Base-by-base conservation (phyloP, 2,888 invertebrate species). In the Nephrotoma flavescens region DNA sequence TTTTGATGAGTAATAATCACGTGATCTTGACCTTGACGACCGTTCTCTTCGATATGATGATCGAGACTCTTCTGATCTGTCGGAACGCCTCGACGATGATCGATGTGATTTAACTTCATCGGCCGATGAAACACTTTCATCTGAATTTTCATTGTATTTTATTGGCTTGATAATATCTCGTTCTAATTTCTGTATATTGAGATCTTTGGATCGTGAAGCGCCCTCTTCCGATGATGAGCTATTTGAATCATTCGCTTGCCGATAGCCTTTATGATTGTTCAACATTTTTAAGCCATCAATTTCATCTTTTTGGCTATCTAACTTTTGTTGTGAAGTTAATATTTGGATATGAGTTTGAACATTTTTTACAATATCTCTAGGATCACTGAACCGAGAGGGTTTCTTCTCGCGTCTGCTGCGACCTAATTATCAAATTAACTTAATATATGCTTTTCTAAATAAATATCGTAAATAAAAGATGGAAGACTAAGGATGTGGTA, bases 381-480 rank as follows among this genome's bases (percentile, higher is more conserved):
- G 91, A 88, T 91, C 91, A 88, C 91, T 92, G 86, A 92, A 92
- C 31, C 91, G 90, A 1, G 92, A 90, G 6, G 90, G 41, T 47
- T 87, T 87, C 41, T 91, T 9, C 92, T 90, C 88, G 91, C 91
- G 87, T 89, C 91, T 19, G 89, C 89, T 0, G 52, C 86, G 52
- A 86, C 86, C 86, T 86, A 86, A 6, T 86, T 86, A 84, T 84
- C 84, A 84, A 42, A 84, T 42, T 84, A 42, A 42, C 42, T 86
- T 86, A 86, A 45, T 86, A 45, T 47, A 86, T 47, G 47, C 3
- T 85, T 44, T 85, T 85, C 85, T 45, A 86, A 47, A 47, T 47
- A 86, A 86, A 52, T 47, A 47, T 86, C 41, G 52, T 86, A 41
- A 47, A 45, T 41, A 45, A 86, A 86, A 45, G 47, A 84, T 71